Conservation (phyloP, 92 coral and sea anemone genomes). For the Bergia puertoricense region DNA sequence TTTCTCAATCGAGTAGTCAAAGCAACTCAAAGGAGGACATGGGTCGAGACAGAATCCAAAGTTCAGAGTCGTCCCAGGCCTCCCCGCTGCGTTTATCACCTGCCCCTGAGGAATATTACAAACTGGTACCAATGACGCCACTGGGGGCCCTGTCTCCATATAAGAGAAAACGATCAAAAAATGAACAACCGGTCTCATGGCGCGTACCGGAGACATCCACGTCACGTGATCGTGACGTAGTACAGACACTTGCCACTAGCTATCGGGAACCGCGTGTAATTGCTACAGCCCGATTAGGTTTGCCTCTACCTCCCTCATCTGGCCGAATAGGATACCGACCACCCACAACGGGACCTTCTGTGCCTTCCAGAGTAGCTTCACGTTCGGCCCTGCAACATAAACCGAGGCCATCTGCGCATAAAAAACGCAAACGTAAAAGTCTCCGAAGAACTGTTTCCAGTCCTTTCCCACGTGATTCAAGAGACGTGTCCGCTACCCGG, state of each 20-base stretch:
- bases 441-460: conserved; percentile 41
- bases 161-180: conserved; percentile 40
- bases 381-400: conserved; percentile 9
- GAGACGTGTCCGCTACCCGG: conserved; percentile 9
- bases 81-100: conserved; percentile 82
- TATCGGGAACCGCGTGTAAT: conserved; percentile 76
- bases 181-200: conserved; percentile 73
- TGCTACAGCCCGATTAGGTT: conserved; percentile 55
- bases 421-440: conserved; percentile 10
- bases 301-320: conserved; percentile 20
- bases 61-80: conserved; percentile 52
- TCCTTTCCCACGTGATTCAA: conserved; percentile 28
- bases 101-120: conserved; percentile 89
- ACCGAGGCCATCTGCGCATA: background rate
- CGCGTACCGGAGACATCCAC: conserved; percentile 75
- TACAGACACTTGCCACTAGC: conserved; percentile 75
- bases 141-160: conserved; percentile 61
- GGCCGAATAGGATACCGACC: conserved; percentile 33
- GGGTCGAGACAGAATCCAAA: conserved; percentile 42
- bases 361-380: conserved; percentile 12
- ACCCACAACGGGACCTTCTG: conserved; percentile 25
- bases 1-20: conserved; percentile 16
- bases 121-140: conserved; percentile 81
- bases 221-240: conserved; percentile 75
- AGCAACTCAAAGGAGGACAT: conserved; percentile 37